These are phyloP conservation scores for Rousettus leschenaultii DNA, from an alignment of 2,113 vertebrate species.

Conservation along the genomic window DNA sequence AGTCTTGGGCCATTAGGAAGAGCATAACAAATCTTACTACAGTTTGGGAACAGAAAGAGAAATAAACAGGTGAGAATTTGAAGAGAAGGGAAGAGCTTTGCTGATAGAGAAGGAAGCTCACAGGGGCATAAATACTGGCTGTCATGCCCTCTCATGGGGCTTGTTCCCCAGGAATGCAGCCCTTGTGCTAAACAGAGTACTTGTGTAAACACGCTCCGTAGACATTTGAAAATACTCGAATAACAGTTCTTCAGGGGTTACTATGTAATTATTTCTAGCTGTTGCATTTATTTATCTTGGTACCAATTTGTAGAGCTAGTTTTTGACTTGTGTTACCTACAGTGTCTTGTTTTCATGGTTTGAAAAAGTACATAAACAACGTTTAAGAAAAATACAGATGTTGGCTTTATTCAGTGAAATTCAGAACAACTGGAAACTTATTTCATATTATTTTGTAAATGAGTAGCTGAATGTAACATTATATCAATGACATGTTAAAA, in stretches of 20 bases:
- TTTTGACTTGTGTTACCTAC: background rate
- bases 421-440: background rate
- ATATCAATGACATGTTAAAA: background rate
- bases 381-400: background rate
- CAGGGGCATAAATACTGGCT: background rate
- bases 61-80: background rate
- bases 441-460: slow-evolving; percentile 17
- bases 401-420: background rate
- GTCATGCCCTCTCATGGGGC: background rate
- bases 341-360: slow-evolving; percentile 31
- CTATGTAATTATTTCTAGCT: background rate
- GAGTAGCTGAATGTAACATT: background rate
- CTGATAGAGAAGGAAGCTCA: background rate
- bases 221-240: background rate
- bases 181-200: background rate
- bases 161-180: background rate
- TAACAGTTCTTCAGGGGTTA: background rate
- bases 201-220: background rate
- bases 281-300: slow-evolving; percentile 33
- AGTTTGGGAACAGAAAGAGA: background rate
- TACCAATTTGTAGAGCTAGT: background rate
- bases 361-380: background rate
- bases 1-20: background rate
- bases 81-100: background rate
- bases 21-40: background rate